Evolutionary conservation across 2,113 vertebrate genomes (phyloP).

Genomic region (Illadopsis cleaveri): DNA sequence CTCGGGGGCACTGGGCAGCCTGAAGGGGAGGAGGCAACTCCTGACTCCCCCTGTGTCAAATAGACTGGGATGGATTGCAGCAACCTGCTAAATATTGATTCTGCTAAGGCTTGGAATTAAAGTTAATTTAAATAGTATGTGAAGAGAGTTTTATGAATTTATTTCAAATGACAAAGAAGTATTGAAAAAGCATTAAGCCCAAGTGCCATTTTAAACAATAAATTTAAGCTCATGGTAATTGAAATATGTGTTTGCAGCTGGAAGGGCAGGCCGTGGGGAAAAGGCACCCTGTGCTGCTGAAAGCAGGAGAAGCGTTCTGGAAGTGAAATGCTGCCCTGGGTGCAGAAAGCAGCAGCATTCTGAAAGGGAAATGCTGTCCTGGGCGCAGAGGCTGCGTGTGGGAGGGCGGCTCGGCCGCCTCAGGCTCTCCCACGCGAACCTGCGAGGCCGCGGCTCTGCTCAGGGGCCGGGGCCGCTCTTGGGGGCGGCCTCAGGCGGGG

Average conservation of each 20-base stretch:
- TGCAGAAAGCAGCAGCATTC: rapidly evolving
- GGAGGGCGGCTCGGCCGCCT: rapidly evolving
- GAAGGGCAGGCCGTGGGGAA: no score
- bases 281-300: rapidly evolving
- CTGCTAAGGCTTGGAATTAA: neutral
- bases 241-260: neutral
- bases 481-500: neutral
- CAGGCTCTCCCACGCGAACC: rapidly evolving
- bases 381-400: rapidly evolving
- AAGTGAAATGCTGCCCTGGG: rapidly evolving
- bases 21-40: rapidly evolving
- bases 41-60: neutral
- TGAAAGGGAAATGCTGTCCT: rapidly evolving
- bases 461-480: rapidly evolving
- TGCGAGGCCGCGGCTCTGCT: rapidly evolving
- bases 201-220: neutral
- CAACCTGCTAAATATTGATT: neutral
- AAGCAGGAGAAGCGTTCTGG: rapidly evolving
- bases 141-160: conserved; percentile 15
- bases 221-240: neutral
- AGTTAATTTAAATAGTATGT: neutral
- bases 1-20: neutral
- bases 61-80: neutral
- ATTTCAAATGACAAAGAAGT: neutral
- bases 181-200: conserved; percentile 24